Evolutionary conservation across 2,797 vertebrate species (phyloP).

Genomic region (Halcyon chelicuti): DNA sequence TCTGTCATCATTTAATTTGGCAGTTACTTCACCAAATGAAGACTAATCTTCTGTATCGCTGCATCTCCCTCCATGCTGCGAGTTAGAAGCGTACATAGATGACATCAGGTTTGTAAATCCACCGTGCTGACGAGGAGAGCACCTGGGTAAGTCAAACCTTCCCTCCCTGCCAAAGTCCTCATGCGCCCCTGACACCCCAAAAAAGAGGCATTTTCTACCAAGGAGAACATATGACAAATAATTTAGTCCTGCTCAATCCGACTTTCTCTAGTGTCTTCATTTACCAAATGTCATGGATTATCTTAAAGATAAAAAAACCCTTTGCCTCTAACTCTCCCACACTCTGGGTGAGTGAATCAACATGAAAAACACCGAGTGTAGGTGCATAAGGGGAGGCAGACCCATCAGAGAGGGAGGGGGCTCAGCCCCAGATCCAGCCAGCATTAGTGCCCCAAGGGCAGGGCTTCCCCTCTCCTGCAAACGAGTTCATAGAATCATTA

Average conservation of each 20-base stretch:
- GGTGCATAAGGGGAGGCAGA: not conserved
- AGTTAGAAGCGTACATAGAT: slow-evolving; percentile 50
- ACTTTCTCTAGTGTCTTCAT: not conserved
- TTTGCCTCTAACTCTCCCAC: not conserved
- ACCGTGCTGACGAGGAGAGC: not conserved
- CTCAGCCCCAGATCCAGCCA: not conserved
- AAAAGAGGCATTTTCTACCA: not conserved
- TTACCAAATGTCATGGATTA: not conserved
- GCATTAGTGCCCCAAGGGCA: not conserved
- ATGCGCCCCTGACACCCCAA: not conserved
- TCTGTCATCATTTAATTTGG: slow-evolving; percentile 65
- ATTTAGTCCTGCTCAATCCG: not conserved
- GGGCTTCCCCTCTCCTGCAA: not conserved
- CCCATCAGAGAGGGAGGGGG: not conserved
- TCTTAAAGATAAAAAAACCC: not conserved
- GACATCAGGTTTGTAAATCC: slow-evolving; percentile 36
- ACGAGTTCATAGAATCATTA: too few relatives aligned
- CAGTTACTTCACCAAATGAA: slow-evolving; percentile 34
- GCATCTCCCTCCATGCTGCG: not conserved
- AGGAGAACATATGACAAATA: not conserved
- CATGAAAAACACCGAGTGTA: accelerated
- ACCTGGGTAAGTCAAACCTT: slow-evolving; percentile 35
- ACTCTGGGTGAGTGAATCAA: not conserved
- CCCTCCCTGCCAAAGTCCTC: not conserved
- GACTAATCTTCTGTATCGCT: slow-evolving; percentile 20